Percentiles rank a stretch among this genome's conserved stretches.
phyloP scores from a whole-genome alignment of 2,113 vertebrate genomes.

The Ramphastos sulfuratus region DNA sequence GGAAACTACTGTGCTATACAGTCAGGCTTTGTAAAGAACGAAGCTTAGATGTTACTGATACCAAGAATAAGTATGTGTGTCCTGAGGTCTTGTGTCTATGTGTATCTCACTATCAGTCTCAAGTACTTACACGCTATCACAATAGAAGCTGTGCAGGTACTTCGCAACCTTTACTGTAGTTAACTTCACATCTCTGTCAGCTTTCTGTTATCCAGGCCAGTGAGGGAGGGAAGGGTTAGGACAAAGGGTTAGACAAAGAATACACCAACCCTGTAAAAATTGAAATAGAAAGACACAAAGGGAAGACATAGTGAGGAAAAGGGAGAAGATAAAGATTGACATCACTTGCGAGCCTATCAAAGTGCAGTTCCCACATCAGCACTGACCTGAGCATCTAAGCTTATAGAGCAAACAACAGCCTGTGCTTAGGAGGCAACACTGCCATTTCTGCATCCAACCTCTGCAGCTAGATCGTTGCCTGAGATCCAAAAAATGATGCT shows the following conservation, averaged over 20 bases:
- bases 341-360: neutral
- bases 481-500: neutral
- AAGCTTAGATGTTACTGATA: neutral
- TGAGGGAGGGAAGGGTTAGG: neutral
- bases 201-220: neutral
- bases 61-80: neutral
- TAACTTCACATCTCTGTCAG: neutral
- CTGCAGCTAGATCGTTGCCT: neutral
- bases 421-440: neutral
- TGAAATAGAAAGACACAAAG: neutral
- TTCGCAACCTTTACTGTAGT: neutral
- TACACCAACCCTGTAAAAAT: neutral
- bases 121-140: neutral
- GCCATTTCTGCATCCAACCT: neutral
- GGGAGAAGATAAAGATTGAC: rapidly evolving
- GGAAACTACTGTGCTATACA: neutral
- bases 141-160: neutral
- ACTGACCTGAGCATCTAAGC: too few species aligned
- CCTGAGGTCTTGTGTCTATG: neutral
- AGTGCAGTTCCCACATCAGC: rapidly evolving
- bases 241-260: neutral
- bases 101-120: neutral
- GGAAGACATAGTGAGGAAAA: neutral
- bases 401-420: neutral
- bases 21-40: neutral